phyloP scores from a whole-genome alignment of 2,888 invertebrate genomes.

The Terebella lapidaria region DNA sequence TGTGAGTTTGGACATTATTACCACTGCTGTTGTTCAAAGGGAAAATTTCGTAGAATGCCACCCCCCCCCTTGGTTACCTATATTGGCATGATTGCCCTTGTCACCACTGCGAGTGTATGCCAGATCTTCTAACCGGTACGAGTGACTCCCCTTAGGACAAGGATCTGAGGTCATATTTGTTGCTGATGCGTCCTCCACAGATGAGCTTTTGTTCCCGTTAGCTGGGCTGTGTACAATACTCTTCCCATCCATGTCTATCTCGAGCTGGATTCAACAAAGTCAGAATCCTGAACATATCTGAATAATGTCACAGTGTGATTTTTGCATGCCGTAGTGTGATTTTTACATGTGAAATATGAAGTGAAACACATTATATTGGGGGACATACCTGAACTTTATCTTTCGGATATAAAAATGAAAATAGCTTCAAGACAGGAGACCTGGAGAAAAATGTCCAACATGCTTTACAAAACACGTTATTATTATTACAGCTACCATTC shows the following conservation, averaged over 20 bases:
- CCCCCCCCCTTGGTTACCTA: too few species aligned
- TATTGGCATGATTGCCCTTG: slow-evolving; percentile 56
- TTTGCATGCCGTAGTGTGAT: too few species aligned
- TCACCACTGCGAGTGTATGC: slow-evolving; percentile 58
- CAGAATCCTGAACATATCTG: neutral
- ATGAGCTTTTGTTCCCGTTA: neutral
- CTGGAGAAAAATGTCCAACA: slow-evolving; percentile 39
- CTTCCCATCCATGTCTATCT: slow-evolving; percentile 40
- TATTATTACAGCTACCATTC: too few species aligned
- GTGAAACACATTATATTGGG: neutral
- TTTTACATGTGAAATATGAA: too few species aligned
- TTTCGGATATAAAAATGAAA: slow-evolving; percentile 55
- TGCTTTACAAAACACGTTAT: too few species aligned
- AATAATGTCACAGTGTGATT: too few species aligned
- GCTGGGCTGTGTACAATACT: slow-evolving; percentile 25
- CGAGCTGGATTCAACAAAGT: slow-evolving; percentile 30
- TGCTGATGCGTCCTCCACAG: neutral
- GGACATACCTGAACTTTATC: slow-evolving; percentile 40
- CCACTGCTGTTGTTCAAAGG: too few species aligned
- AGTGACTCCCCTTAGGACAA: slow-evolving; percentile 30
- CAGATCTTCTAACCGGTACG: slow-evolving; percentile 51
- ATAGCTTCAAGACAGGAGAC: slow-evolving; percentile 54
- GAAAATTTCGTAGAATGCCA: too few species aligned
- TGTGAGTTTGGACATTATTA: neutral
- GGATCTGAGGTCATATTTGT: too few species aligned